phyloP scores from a whole-genome alignment of 2,797 vertebrate species.

The Sebastes baramenuke region DNA sequence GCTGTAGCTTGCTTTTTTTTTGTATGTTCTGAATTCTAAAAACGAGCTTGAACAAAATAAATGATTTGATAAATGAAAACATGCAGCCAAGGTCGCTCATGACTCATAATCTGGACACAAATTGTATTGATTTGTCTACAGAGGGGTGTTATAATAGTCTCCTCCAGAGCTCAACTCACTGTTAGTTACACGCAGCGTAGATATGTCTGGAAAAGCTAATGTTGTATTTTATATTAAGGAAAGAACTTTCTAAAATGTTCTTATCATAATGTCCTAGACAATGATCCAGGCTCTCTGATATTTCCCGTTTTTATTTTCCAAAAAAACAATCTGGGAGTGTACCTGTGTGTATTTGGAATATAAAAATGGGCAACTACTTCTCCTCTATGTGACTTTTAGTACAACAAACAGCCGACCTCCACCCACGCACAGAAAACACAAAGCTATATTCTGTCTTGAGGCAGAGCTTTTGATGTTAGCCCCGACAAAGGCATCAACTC shows the following conservation, averaged over 20 bases:
- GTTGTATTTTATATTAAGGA: neutral
- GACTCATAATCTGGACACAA: slow-evolving; percentile 5
- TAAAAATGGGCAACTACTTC: neutral
- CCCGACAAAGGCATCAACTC: slow-evolving; percentile 75
- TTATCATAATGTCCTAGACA: neutral
- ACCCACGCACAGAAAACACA: slow-evolving; percentile 70
- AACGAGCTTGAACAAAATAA: neutral
- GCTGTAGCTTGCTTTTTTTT: neutral
- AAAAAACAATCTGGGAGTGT: neutral
- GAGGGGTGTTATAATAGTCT: slow-evolving; percentile 1
- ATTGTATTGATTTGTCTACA: slow-evolving; percentile 30
- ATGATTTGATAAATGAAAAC: slow-evolving; percentile 1
- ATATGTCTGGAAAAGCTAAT: neutral
- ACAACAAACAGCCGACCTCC: slow-evolving; percentile 64
- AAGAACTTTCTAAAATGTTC: neutral
- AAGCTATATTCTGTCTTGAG: slow-evolving; percentile 72
- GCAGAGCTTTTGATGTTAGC: slow-evolving; percentile 75
- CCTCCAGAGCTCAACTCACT: neutral
- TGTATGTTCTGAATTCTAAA: neutral
- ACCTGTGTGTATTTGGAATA: neutral
- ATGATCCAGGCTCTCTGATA: neutral
- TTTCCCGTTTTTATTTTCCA: neutral
- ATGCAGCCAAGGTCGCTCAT: neutral
- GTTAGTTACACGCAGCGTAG: neutral
- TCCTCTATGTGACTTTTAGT: slow-evolving; percentile 47